Conservation (phyloP, 2,797 vertebrate species). For the Chromis chromis region DNA sequence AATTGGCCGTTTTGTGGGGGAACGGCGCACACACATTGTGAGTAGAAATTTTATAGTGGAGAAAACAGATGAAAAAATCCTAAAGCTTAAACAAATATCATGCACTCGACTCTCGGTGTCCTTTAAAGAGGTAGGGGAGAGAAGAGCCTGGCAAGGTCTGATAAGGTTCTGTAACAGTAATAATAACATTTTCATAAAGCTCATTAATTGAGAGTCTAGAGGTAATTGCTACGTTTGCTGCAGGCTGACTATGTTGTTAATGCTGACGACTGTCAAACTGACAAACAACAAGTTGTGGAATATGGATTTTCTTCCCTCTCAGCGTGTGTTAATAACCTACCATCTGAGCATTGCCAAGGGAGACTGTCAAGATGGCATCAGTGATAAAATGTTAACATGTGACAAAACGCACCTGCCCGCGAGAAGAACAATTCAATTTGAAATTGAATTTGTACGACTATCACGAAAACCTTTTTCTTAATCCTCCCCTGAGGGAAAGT, state of each 20-base stretch:
- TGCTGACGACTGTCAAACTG: constrained; percentile 87
- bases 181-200: constrained; percentile 87
- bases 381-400: constrained; percentile 87
- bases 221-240: constrained; percentile 87
- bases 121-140: constrained; percentile 71
- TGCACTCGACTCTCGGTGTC: constrained; percentile 70
- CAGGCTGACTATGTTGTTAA: constrained; percentile 84
- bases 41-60: constrained; percentile 16
- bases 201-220: constrained; percentile 87
- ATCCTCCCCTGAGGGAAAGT: constrained; percentile 80
- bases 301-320: constrained; percentile 85
- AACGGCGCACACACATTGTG: constrained; percentile 20
- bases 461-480: constrained; percentile 79
- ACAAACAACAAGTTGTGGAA: constrained; percentile 87
- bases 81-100: constrained; percentile 75
- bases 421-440: constrained; percentile 84
- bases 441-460: constrained; percentile 80
- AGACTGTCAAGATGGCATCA: constrained; percentile 86
- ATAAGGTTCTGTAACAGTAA: constrained; percentile 86
- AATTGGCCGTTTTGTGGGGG: constrained; percentile 48
- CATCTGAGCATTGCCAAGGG: constrained; percentile 85
- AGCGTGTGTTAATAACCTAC: constrained; percentile 86
- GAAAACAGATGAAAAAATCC: constrained; percentile 48
- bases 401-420: constrained; percentile 85
- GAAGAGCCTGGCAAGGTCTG: constrained; percentile 83